phyloP scores from a whole-genome alignment of 2,888 invertebrate genomes.

The Calameuta filiformis region DNA sequence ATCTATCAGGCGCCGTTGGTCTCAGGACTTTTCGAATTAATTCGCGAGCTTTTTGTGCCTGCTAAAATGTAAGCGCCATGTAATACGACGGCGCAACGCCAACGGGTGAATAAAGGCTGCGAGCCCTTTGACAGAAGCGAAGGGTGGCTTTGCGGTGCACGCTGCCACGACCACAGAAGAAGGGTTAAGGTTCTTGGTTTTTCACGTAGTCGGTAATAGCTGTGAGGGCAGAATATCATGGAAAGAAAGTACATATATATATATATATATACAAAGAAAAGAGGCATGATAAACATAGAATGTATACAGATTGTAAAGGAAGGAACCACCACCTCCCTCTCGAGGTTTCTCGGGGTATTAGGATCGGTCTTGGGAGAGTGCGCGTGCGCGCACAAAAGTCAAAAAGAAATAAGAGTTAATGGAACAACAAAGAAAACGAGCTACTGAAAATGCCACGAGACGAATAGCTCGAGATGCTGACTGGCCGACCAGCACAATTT shows the following conservation, averaged over 20 bases:
- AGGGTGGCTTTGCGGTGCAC: slow-evolving; percentile 28
- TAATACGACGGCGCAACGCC: background rate
- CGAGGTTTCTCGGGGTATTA: background rate
- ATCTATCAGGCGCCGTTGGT: background rate
- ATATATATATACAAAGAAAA: background rate
- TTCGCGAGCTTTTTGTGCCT: background rate
- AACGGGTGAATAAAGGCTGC: background rate
- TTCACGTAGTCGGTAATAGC: slow-evolving; percentile 32
- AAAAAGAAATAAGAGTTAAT: slow-evolving; percentile 52
- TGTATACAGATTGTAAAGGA: background rate
- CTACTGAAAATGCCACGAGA: slow-evolving; percentile 17
- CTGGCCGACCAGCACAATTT: slow-evolving; percentile 8
- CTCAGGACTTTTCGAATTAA: background rate
- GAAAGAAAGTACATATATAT: slow-evolving; percentile 7
- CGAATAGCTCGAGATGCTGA: slow-evolving; percentile 24
- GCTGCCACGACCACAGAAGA: slow-evolving; percentile 6
- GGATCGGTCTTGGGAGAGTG: background rate
- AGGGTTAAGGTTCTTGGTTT: slow-evolving; percentile 50
- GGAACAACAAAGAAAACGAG: slow-evolving; percentile 43
- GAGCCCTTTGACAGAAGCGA: slow-evolving; percentile 15
- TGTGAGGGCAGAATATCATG: slow-evolving; percentile 26
- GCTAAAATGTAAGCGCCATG: background rate
- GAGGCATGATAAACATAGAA: background rate
- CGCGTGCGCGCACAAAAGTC: background rate
- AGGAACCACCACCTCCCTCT: background rate